Percentiles rank a stretch among this genome's conserved stretches.
phyloP scores from a whole-genome alignment of 2,888 invertebrate genomes.

The Cacoxenus indagator region DNA sequence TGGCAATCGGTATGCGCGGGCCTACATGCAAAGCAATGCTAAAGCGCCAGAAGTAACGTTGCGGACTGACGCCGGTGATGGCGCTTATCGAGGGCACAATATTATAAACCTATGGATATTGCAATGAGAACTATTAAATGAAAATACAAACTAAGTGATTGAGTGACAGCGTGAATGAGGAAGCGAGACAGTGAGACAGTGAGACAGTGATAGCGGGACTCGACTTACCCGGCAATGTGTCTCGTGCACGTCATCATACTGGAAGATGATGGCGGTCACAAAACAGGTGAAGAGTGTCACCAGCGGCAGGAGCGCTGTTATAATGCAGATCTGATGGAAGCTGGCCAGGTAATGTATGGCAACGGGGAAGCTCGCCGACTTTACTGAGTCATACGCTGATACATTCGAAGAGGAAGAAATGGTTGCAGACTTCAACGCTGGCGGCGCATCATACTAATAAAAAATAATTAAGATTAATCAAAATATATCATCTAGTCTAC shows the following conservation, averaged over 20 bases:
- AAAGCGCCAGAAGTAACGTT: constrained; percentile 92
- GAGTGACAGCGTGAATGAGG: neutral
- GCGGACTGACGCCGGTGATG: constrained; percentile 93
- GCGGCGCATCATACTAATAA: no score
- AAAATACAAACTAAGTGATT: neutral
- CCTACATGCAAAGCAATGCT: constrained; percentile 93
- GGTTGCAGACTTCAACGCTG: no score
- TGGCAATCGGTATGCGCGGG: constrained; percentile 89
- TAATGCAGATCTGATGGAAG: constrained; percentile 84
- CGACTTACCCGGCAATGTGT: constrained; percentile 92
- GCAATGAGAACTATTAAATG: neutral
- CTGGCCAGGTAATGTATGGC: constrained; percentile 80
- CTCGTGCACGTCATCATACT: constrained; percentile 94
- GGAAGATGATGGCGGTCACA: constrained; percentile 89
- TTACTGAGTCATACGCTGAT: no score
- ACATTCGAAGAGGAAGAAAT: no score
- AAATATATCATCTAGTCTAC: no score
- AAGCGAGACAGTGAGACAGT: neutral
- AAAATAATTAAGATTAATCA: no score
- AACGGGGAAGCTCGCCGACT: constrained; percentile 67
- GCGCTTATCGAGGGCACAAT: constrained; percentile 96
- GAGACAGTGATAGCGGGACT: neutral
- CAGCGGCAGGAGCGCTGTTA: constrained; percentile 88
- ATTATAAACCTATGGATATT: constrained; percentile 83
- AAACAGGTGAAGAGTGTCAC: constrained; percentile 89